These are phyloP conservation scores for Spea hammondii DNA, from an alignment of 2,797 vertebrate species.

Conservation along the genomic window DNA sequence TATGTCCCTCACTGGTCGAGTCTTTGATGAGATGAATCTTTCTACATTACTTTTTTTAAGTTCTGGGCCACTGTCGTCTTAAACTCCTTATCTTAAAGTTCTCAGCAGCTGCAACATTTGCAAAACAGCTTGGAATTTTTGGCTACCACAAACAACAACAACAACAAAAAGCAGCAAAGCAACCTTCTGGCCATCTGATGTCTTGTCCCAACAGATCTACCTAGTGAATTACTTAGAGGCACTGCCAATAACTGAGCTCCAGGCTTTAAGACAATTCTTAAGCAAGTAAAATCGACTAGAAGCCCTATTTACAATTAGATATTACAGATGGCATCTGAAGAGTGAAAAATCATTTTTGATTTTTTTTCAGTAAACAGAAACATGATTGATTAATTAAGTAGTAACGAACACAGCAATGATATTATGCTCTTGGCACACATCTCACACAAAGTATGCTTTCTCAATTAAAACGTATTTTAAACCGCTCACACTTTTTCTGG, in stretches of 20 bases:
- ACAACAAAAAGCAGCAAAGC: slow-evolving; percentile 39
- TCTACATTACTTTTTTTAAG: slow-evolving; percentile 15
- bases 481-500: slow-evolving; percentile 52
- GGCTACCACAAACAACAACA: slow-evolving; percentile 33
- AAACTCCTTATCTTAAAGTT: slow-evolving; percentile 47
- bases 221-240: slow-evolving; percentile 49
- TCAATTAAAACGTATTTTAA: slow-evolving; percentile 62
- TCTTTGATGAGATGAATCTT: slow-evolving; percentile 38
- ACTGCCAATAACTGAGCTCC: slow-evolving; percentile 43
- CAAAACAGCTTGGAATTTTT: slow-evolving; percentile 50
- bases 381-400: slow-evolving; percentile 63
- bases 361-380: slow-evolving; percentile 59
- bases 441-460: slow-evolving; percentile 57
- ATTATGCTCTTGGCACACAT: slow-evolving; percentile 54
- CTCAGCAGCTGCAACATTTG: slow-evolving; percentile 50
- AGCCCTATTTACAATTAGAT: slow-evolving; percentile 61
- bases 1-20: slow-evolving; percentile 33
- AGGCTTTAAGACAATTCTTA: slow-evolving; percentile 58
- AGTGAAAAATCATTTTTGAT: slow-evolving; percentile 56
- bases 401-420: slow-evolving; percentile 57
- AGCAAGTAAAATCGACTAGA: slow-evolving; percentile 64
- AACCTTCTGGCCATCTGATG: slow-evolving; percentile 47
- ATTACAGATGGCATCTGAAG: slow-evolving; percentile 59
- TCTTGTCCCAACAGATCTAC: slow-evolving; percentile 47
- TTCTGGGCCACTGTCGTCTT: slow-evolving; percentile 29